A percentile compares a stretch with the other conserved stretches of the same genome.
phyloP scores from a whole-genome alignment of 2,113 vertebrate species.

The Poeciliopsis turrubarensis region DNA sequence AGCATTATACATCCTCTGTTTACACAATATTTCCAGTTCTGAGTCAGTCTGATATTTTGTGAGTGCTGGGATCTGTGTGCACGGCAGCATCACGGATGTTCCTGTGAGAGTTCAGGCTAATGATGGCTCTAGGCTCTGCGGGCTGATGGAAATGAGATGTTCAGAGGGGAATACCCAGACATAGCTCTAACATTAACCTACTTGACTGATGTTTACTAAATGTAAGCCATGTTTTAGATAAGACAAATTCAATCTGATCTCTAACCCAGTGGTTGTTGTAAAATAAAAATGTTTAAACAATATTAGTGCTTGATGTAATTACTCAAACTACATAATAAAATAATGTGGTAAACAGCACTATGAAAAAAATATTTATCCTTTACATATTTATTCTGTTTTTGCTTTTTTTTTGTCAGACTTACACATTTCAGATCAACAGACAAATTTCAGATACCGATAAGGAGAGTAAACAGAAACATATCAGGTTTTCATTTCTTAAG shows the following conservation, averaged over 20 bases:
- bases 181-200: conserved; percentile 59
- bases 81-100: conserved; percentile 49
- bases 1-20: not conserved
- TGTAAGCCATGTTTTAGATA: conserved; percentile 32
- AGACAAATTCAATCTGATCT: conserved; percentile 20
- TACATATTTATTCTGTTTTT: not conserved
- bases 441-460: not conserved
- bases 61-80: conserved; percentile 25
- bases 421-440: not conserved
- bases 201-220: conserved; percentile 63
- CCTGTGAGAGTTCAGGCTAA: conserved; percentile 56
- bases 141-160: conserved; percentile 70
- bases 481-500: too few species aligned
- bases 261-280: conserved; percentile 15
- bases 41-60: conserved; percentile 22
- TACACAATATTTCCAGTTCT: conserved; percentile 27
- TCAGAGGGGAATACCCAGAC: conserved; percentile 63
- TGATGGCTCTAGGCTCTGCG: conserved; percentile 57
- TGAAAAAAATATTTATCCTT: not conserved
- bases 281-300: not conserved
- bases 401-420: not conserved
- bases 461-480: too few species aligned
- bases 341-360: not conserved
- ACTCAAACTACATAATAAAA: not conserved
- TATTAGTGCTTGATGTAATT: not conserved